Base-by-base conservation (phyloP, 2,113 vertebrate genomes). In the Sisor rabdophorus region DNA sequence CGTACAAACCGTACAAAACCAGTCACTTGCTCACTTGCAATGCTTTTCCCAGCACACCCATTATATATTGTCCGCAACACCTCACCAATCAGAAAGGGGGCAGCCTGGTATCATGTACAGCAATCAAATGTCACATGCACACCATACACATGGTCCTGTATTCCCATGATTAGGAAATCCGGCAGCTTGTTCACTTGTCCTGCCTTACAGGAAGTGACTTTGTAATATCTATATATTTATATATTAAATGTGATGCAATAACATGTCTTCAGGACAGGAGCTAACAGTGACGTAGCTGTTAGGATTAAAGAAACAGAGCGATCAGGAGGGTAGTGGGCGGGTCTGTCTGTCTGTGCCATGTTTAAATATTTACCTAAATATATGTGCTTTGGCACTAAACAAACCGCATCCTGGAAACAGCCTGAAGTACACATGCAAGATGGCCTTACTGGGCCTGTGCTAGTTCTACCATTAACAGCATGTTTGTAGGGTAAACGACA, bases 21-120 rank as follows among this genome's bases (percentile, higher is more conserved):
- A 69, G 67, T 50, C 32, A 65, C 65, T 77, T 71, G 53, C 75
- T 71, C 58, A 53, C n/a, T n/a, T n/a, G n/a, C n/a, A n/a, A 48
- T 30, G n/a, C 22, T 56, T 63, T 44, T 28, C 47, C 52, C 20
- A 48, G 19, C 19, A 26, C n/a, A n/a, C 10, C 11, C 24, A 26
- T 48, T 17, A 32, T 40, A 52, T 50, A 40, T 48, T 79, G 60
- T 20, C 22, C 77, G 84, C 56, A 82, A 65, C 69, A 77, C 74
- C 19, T 53, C 61, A 22, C 40, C 28, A 24, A 11, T 52, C 53
- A 70, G 82, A 81, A 26, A 85, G 84, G 68, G 74, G 84, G 80
- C 82, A 79, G 76, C 55, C 48, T 59, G 30, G 55, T 55, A 75
- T 77, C 58, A 81, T 26, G 71, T 44, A 58, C 59, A 77, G 24